Percentiles rank a stretch among this genome's conserved stretches.
These are phyloP conservation scores for Oikopleura albicans DNA, from an alignment of 23 tunicate genomes.

Conservation along the genomic window DNA sequence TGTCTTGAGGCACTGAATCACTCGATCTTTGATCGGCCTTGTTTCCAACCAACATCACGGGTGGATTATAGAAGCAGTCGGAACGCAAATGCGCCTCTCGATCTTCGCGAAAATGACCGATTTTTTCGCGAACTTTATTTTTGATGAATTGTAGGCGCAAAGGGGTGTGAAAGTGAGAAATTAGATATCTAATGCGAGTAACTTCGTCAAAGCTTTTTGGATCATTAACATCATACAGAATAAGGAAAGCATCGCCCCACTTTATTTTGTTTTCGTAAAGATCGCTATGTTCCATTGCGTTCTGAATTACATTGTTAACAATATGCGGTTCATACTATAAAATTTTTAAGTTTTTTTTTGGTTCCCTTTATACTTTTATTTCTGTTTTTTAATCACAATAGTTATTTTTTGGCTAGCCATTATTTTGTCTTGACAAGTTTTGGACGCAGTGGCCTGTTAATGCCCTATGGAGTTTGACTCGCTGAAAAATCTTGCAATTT, in stretches of 20 bases:
- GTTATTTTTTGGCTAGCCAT: too few species aligned
- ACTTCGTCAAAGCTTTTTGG: constrained; percentile 7
- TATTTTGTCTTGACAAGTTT: too few species aligned
- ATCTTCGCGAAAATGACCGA: neutral
- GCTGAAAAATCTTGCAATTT: too few species aligned
- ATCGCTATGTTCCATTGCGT: neutral
- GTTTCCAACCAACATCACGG: neutral
- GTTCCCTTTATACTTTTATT: too few species aligned
- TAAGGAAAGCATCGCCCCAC: constrained; percentile 16
- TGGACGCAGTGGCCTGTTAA: too few species aligned
- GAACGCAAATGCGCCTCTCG: neutral
- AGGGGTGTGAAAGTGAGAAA: neutral
- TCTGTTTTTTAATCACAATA: too few species aligned
- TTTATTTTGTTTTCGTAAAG: neutral
- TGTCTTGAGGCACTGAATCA: neutral
- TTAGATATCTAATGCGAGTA: neutral
- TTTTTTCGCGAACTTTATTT: neutral
- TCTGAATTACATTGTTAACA: too few species aligned
- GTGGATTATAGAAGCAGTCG: neutral
- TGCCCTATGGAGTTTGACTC: too few species aligned
- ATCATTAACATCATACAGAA: neutral
- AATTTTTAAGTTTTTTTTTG: too few species aligned
- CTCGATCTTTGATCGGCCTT: neutral
- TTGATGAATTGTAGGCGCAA: neutral
- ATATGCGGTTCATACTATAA: too few species aligned